phyloP scores from a whole-genome alignment of 2,888 invertebrate genomes.

The Caradrina clavipalpis region DNA sequence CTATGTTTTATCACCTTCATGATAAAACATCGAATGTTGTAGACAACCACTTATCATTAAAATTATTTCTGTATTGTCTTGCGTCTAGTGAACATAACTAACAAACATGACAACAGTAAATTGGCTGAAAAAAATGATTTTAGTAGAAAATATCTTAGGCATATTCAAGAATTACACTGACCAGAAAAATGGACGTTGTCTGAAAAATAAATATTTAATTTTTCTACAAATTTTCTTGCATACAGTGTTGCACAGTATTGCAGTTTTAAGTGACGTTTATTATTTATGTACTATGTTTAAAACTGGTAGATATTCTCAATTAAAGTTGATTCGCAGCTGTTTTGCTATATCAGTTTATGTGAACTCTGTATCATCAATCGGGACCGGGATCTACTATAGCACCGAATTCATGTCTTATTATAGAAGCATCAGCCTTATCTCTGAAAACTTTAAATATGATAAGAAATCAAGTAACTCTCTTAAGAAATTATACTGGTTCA shows the following conservation, averaged over 20 bases:
- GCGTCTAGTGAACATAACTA: background rate
- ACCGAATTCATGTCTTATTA: background rate
- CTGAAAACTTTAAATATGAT: constrained; percentile 1
- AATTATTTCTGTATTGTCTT: background rate
- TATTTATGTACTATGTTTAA: background rate
- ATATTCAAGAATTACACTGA: background rate
- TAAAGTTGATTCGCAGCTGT: background rate
- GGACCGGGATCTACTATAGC: constrained; percentile 5
- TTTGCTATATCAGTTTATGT: constrained; percentile 1
- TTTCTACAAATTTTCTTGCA: background rate
- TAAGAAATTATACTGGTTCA: constrained; percentile 1
- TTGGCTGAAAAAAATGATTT: background rate
- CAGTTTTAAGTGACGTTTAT: background rate
- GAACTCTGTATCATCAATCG: background rate
- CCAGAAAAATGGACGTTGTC: background rate
- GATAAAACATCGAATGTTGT: background rate
- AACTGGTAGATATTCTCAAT: background rate
- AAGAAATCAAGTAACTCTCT: background rate
- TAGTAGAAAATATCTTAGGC: background rate
- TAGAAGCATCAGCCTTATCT: background rate
- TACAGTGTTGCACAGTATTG: background rate
- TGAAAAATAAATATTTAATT: background rate
- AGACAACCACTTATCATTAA: background rate
- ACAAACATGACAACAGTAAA: background rate
- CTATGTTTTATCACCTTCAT: background rate